phyloP scores from a whole-genome alignment of 1,140 invertebrate genomes.

The Pararge aegeria region DNA sequence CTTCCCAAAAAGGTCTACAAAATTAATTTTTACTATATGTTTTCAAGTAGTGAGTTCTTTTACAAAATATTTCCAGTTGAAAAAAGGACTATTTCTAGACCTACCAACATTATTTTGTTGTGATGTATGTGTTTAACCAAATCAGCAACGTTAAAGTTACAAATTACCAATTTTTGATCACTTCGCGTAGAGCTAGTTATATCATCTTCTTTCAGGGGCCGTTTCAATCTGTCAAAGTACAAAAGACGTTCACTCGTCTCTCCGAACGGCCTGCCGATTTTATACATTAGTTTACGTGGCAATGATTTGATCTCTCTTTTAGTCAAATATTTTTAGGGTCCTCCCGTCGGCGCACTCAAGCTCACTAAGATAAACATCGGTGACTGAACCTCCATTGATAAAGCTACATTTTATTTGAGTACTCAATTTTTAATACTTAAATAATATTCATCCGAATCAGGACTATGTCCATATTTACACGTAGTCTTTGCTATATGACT shows the following conservation, averaged over 20 bases:
- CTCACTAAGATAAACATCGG: constrained; percentile 51
- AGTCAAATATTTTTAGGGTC: constrained; percentile 82
- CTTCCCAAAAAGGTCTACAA: too few relatives aligned
- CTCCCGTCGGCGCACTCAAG: constrained; percentile 45
- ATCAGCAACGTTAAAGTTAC: too few relatives aligned
- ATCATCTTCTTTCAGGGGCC: neutral
- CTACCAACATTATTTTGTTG: too few relatives aligned
- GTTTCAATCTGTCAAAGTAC: constrained; percentile 44
- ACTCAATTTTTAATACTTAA: neutral
- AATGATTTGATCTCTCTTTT: constrained; percentile 89
- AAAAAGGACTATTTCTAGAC: too few relatives aligned
- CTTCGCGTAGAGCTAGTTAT: constrained; percentile 2
- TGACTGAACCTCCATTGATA: constrained; percentile 29
- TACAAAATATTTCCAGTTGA: too few relatives aligned
- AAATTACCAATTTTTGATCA: too few relatives aligned
- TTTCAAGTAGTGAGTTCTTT: too few relatives aligned
- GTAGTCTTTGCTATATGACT: neutral
- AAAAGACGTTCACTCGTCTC: constrained; percentile 47
- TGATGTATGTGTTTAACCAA: too few relatives aligned
- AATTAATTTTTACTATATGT: too few relatives aligned
- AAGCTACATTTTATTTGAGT: constrained; percentile 7
- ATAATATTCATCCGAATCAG: constrained; percentile 13
- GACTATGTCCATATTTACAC: too few relatives aligned
- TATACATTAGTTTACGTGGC: constrained; percentile 83
- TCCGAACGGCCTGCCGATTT: constrained; percentile 40